Evolutionary conservation across 1,140 invertebrate genomes (phyloP).

Genomic region (Ips nitidus): DNA sequence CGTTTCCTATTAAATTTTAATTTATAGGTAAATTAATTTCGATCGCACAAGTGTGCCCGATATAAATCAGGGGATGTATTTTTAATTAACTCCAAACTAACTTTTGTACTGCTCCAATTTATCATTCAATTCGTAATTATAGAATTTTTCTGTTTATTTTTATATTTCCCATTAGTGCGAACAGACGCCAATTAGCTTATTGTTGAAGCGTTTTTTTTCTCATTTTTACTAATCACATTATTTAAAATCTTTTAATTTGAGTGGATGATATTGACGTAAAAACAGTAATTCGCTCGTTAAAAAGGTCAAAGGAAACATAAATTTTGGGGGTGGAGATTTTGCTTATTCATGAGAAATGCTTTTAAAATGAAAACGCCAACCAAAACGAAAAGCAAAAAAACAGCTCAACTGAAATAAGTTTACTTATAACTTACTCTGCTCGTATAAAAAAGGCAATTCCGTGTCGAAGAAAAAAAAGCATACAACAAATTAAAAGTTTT

Average conservation of each 20-base stretch:
- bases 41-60: conserved; percentile 13
- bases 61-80: conserved; percentile 21
- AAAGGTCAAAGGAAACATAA: conserved; percentile 19
- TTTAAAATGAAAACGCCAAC: conserved; percentile 49
- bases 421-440: conserved; percentile 47
- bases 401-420: conserved; percentile 46
- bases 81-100: conserved; percentile 20
- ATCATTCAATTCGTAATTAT: too few species aligned
- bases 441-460: conserved; percentile 36
- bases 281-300: conserved; percentile 21
- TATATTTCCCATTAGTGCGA: too few species aligned
- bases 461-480: conserved; percentile 13
- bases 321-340: conserved; percentile 40
- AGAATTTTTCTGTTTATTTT: too few species aligned
- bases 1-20: conserved; percentile 19
- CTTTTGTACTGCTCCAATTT: neutral
- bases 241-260: too few species aligned
- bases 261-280: neutral
- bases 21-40: conserved; percentile 23
- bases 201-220: too few species aligned
- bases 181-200: too few species aligned
- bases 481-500: conserved; percentile 32
- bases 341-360: conserved; percentile 50
- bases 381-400: conserved; percentile 46
- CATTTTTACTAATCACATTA: too few species aligned